A percentile compares a stretch with the other conserved stretches of the same genome.
phyloP scores from a whole-genome alignment of 2,888 invertebrate genomes.

The Trileptium ribeirensis region DNA sequence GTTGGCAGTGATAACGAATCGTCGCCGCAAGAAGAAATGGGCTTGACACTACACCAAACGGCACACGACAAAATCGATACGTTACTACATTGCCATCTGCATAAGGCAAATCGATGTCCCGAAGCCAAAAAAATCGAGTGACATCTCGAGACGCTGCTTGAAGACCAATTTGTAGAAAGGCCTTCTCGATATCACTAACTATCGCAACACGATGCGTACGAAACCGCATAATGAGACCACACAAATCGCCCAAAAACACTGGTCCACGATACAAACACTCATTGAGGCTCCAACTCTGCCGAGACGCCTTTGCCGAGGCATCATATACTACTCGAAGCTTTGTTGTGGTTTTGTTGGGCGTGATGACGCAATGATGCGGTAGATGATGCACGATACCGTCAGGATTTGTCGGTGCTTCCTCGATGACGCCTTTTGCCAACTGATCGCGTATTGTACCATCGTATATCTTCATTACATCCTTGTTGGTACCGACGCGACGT shows the following conservation, averaged over 20 bases:
- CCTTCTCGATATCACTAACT: slow-evolving; percentile 19
- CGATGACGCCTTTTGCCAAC: slow-evolving; percentile 21
- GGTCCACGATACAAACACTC: slow-evolving; percentile 32
- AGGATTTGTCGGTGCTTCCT: background rate
- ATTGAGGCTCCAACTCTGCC: slow-evolving; percentile 21
- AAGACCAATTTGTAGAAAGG: slow-evolving; percentile 22
- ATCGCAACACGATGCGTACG: background rate
- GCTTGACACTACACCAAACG: slow-evolving; percentile 28
- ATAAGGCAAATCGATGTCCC: background rate
- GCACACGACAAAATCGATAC: slow-evolving; percentile 26
- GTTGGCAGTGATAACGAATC: background rate
- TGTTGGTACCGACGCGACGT: background rate
- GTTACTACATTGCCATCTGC: slow-evolving; percentile 21
- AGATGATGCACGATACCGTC: slow-evolving; percentile 25
- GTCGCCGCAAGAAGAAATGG: slow-evolving; percentile 24
- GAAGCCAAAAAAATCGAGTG: slow-evolving; percentile 30
- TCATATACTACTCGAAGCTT: slow-evolving; percentile 41
- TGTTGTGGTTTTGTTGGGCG: slow-evolving; percentile 25
- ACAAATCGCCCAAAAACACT: slow-evolving; percentile 25
- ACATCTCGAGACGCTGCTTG: slow-evolving; percentile 23
- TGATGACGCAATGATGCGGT: slow-evolving; percentile 33
- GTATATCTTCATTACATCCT: slow-evolving; percentile 20
- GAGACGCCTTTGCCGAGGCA: background rate
- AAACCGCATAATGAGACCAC: slow-evolving; percentile 26
- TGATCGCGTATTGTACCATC: slow-evolving; percentile 19